Evolutionary conservation across 2,797 vertebrate species (phyloP), one percentile per base, ranked within the genome.

Genomic region (Nothura maculosa): DNA sequence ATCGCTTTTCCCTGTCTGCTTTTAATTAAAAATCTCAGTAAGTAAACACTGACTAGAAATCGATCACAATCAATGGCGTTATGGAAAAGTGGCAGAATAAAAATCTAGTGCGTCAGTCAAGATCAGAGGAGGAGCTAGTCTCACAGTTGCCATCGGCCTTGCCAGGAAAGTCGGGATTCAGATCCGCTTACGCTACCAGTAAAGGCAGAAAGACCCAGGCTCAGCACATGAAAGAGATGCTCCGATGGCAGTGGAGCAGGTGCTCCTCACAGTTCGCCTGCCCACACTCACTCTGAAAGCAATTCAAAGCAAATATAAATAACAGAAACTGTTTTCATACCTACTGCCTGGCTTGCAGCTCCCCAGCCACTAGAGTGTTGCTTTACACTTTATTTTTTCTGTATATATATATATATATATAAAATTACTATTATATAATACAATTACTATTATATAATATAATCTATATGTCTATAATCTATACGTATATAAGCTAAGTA

Each of bases 21-120:
- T 96, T 95, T 94, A 96, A 95, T 94, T 95, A 85, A 87, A 87
- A 94, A 69, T 83, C 88, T 68, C 94, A 89, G 66, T 27, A 67
- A 92, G 81, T 76, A 95, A 94, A 70, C 76, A 52, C 28, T 70
- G 94, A 84, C 77, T 89, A 60, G 86, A 81, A 96, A 91, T 94
- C 47, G 2, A 87, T 94, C 45, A 81, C 68, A 85, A 96, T 96
- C 93, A 73, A 94, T 92, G 84, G 76, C 55, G 27, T 89, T 6
- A 21, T 69, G 76, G 90, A 69, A 47, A 92, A 90, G 13, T 43
- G 38, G 79, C 3, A 4, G 55, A 80, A 73, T 15, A 48, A 90
- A 94, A 92, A 83, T 43, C 78, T 52, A 47, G 32, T 1, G 54
- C 0, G 1, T 45, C 38, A n/a, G 36, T 34, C 47, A 50, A 76